Evolutionary conservation across 2,797 vertebrate species (phyloP).

Genomic region (Coracias cyanogaster): DNA sequence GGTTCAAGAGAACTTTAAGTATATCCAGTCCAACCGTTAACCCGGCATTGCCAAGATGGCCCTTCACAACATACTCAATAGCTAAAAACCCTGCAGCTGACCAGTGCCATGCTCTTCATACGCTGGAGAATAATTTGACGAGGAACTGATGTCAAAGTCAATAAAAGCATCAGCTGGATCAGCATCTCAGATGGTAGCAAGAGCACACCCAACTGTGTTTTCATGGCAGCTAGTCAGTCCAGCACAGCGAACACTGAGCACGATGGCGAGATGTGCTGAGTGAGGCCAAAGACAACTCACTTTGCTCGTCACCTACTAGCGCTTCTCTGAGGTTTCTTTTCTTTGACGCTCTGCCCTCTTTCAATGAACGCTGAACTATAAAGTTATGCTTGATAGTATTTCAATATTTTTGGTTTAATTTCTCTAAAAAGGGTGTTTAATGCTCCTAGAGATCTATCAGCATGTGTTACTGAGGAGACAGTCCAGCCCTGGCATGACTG

Average conservation of each 20-base stretch:
- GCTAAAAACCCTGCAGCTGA: background rate
- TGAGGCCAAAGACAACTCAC: background rate
- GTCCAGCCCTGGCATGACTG: background rate
- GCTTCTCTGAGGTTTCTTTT: background rate
- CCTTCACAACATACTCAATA: fast-evolving
- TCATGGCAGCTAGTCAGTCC: background rate
- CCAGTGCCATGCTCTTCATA: background rate
- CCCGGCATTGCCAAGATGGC: background rate
- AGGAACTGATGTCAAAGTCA: background rate
- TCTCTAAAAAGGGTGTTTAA: background rate
- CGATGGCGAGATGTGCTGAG: background rate
- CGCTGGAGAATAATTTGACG: background rate
- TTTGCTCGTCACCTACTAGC: background rate
- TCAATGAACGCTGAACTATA: background rate
- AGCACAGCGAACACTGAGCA: background rate
- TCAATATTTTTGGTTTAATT: background rate
- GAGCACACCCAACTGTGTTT: background rate
- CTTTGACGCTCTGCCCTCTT: background rate
- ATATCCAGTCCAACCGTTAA: background rate
- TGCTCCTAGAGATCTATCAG: background rate
- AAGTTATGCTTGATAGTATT: background rate
- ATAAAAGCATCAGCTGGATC: background rate
- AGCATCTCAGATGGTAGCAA: background rate
- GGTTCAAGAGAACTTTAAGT: background rate
- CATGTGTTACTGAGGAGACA: background rate